Conservation (phyloP, 2,113 vertebrate species). For the Tragulus kanchil region DNA sequence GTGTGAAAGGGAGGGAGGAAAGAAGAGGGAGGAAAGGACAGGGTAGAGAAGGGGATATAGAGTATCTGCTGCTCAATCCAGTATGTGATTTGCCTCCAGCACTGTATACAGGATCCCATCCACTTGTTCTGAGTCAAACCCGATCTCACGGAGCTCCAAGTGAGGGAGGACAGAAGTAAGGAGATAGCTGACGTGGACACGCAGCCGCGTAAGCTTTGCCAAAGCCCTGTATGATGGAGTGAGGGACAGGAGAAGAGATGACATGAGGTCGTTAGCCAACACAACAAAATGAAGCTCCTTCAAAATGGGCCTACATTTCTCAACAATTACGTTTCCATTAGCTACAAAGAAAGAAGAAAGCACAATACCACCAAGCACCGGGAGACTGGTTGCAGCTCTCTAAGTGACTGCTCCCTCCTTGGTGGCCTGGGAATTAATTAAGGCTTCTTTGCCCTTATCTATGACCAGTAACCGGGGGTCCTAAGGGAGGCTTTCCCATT, state of each 20-base stretch:
- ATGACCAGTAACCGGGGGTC: slow-evolving; percentile 52
- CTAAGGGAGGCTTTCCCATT: slow-evolving; percentile 69
- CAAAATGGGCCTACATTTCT: slow-evolving; percentile 65
- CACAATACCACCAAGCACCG: slow-evolving; percentile 52
- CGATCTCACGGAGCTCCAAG: slow-evolving; percentile 90
- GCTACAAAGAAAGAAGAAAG: slow-evolving; percentile 71
- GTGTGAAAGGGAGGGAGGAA: neutral
- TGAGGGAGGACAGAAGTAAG: slow-evolving; percentile 89
- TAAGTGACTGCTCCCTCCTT: slow-evolving; percentile 63
- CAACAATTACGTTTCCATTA: slow-evolving; percentile 73
- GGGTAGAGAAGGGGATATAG: neutral
- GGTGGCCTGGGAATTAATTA: slow-evolving; percentile 74
- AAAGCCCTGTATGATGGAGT: slow-evolving; percentile 83
- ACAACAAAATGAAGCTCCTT: slow-evolving; percentile 55
- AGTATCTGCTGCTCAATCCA: slow-evolving; percentile 73
- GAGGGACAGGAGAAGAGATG: slow-evolving; percentile 79
- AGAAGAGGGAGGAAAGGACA: neutral
- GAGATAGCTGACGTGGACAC: slow-evolving; percentile 89
- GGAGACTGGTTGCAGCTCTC: slow-evolving; percentile 57
- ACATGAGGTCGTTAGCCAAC: slow-evolving; percentile 78
- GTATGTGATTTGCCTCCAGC: slow-evolving; percentile 88
- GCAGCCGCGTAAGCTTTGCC: slow-evolving; percentile 87
- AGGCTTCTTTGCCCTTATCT: slow-evolving; percentile 66
- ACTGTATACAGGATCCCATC: slow-evolving; percentile 92
- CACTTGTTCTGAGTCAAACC: slow-evolving; percentile 88